phyloP scores from a whole-genome alignment of 2,797 vertebrate genomes.

The Sebastes cheni region DNA sequence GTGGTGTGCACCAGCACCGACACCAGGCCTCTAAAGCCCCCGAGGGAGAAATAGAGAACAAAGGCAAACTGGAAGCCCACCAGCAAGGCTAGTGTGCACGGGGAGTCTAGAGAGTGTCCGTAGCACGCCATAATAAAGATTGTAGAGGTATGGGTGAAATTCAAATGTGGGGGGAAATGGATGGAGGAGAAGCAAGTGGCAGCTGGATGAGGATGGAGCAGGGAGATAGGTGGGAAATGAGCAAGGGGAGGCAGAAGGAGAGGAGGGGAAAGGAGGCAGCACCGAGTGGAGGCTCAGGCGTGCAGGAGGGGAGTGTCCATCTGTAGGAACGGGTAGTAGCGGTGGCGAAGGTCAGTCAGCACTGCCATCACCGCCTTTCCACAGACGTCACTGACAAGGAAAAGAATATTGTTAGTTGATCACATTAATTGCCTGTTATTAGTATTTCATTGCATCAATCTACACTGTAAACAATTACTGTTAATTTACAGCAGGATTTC shows the following conservation, averaged over 20 bases:
- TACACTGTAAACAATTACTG: too few relatives aligned
- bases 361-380: constrained; percentile 71
- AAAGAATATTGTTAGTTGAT: not conserved
- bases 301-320: constrained; percentile 54
- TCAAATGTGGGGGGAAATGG: not conserved
- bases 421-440: not conserved
- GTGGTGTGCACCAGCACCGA: constrained; percentile 88
- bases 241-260: constrained; percentile 50
- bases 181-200: not conserved
- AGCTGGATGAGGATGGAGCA: not conserved
- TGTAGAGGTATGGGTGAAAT: not conserved
- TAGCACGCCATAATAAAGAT: constrained; percentile 78
- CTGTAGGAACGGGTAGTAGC: constrained; percentile 51
- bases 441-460: not conserved
- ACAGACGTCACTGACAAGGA: constrained; percentile 26
- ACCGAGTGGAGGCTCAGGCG: constrained; percentile 38
- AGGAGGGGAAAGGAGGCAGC: constrained; percentile 37
- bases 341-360: constrained; percentile 58
- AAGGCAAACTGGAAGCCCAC: constrained; percentile 96
- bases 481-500: too few relatives aligned
- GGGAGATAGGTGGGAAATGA: constrained; percentile 14
- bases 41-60: constrained; percentile 96
- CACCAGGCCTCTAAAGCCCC: constrained; percentile 91
- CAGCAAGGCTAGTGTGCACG: constrained; percentile 91
- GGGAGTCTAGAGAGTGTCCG: constrained; percentile 85